Evolutionary conservation across 2,888 invertebrate genomes (phyloP), one percentile per base, ranked within the genome.

Genomic region (Anoplius nigerrimus): DNA sequence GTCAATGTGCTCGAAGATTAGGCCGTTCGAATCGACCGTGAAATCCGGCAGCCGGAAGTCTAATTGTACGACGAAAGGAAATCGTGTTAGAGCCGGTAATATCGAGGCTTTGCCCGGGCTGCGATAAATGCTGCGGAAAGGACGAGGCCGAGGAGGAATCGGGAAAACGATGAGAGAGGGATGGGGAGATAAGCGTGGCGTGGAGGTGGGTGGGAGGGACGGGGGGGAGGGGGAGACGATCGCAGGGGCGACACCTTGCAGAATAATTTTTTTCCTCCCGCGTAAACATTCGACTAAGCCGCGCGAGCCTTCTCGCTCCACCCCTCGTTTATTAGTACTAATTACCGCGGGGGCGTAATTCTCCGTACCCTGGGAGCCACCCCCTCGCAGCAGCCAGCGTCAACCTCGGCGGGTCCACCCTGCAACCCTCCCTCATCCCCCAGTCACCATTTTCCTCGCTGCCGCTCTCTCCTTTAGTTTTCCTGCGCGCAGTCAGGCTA

Each of bases 291-390:
- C 21, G 52, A 3, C 21, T 22, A 52, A 52, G 52, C 52, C 21
- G 62, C 72, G 18, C 34, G 16, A 46, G 48, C 5, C 48, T 48
- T 16, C 48, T 48, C 34, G 48, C 11, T 34, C n/a, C 16, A 8
- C 48, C 48, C 67, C 76, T 69, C 71, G 71, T 73, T 82, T 82
- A 82, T 82, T 82, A 82, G 78, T 74, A 74, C 77, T 79, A 79
- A 81, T 82, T 82, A 82, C 81, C 81, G 77, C 80, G 76, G 11
- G 72, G 63, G 62, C 62, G 67, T 69, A 64, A 21, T 34, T 34
- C 34, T 34, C 34, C 34, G 34, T 11, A 6, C 34, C 34, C 34
- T 6, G 24, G 54, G 24, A 34, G 11, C 16, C 27, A 24, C 53
- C 22, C 53, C 13, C 24, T 27, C n/a, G 22, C 22, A 6, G 16